phyloP scores from a whole-genome alignment of 2,113 vertebrate species.

The Anguilla japonica region DNA sequence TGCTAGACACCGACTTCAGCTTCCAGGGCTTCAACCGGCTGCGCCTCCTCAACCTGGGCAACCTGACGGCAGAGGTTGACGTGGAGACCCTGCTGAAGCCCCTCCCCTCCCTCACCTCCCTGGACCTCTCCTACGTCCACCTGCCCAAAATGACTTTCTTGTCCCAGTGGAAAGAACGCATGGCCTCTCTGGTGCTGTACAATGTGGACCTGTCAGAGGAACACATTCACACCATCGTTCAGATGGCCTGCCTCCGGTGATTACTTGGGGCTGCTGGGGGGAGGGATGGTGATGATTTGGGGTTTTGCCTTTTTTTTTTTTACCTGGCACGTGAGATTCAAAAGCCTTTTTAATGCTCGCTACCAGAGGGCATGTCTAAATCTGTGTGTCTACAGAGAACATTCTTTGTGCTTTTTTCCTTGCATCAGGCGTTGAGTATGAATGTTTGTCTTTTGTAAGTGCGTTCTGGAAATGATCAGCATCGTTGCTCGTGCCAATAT shows the following conservation, averaged over 20 bases:
- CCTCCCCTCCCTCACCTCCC: slow-evolving; percentile 77
- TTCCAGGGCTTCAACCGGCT: slow-evolving; percentile 91
- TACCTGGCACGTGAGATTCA: no score
- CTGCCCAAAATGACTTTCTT: slow-evolving; percentile 84
- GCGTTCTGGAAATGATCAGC: background rate
- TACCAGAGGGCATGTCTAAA: background rate
- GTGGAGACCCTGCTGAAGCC: slow-evolving; percentile 84
- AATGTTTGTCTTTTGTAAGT: background rate
- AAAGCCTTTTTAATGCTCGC: background rate
- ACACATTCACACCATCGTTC: slow-evolving; percentile 79
- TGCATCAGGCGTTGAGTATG: background rate
- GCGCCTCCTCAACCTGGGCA: slow-evolving; percentile 87
- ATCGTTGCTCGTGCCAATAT: background rate
- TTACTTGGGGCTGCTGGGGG: background rate
- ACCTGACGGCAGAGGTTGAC: slow-evolving; percentile 80
- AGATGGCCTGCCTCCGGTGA: slow-evolving; percentile 88
- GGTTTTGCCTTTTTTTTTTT: background rate
- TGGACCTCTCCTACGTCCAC: slow-evolving; percentile 87
- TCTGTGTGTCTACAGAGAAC: background rate
- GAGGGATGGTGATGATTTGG: background rate
- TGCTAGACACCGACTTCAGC: slow-evolving; percentile 86
- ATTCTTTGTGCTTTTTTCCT: background rate
- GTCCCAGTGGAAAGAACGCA: slow-evolving; percentile 87
- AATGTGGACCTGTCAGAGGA: slow-evolving; percentile 95
- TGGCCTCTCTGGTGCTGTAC: slow-evolving; percentile 93